Base-by-base conservation (phyloP, 2,888 invertebrate species). In the Oscheius sp. region DNA sequence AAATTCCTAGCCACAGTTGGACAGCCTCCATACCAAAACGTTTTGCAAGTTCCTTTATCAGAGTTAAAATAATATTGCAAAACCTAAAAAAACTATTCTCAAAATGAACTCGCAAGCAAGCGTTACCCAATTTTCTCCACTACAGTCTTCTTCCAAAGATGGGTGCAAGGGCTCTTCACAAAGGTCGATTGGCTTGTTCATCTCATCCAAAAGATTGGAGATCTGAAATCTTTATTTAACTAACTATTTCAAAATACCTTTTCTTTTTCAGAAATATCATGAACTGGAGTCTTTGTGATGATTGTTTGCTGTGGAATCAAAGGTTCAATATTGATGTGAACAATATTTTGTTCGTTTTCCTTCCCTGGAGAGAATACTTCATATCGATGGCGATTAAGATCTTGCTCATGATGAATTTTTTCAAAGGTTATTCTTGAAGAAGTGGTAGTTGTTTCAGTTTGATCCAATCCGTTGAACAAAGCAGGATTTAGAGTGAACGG, bases 1-100 rank as follows among this genome's bases (percentile, higher is more conserved):
- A 78, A 78, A 63, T 80, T 80, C 17, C 70, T 63, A 3, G 72
- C 63, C 17, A 73, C 74, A 6, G 73, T 67, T 3, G 42, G 72
- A 46, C 85, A 85, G 23, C 84, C 84, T 37, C 83, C 85, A 37
- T 82, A 84, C 83, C 85, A 85, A 68, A 85, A 85, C 12, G 73
- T 74, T 23, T 79, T 76, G 65, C 85, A 85, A 6, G 70, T 45
- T 1, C 76, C 73, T 31, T 70, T 64, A 34, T 75, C 71, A 15
- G 75, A 42, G 65, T 76, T 74, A 71, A 76, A 78, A 64, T 73
- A 76, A 73, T 73, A 75, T 45, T 67, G 61, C 45, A 74, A 66
- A 37, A 71, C 72, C 71, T 67, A 23, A 45, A 46, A 15, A 25
- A 69, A 10, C 17, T 10, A 20, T 37, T 8, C 1, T 66, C 5